These are phyloP conservation scores for Rhagonycha fulva DNA, from an alignment of 2,888 invertebrate species.

Conservation along the genomic window DNA sequence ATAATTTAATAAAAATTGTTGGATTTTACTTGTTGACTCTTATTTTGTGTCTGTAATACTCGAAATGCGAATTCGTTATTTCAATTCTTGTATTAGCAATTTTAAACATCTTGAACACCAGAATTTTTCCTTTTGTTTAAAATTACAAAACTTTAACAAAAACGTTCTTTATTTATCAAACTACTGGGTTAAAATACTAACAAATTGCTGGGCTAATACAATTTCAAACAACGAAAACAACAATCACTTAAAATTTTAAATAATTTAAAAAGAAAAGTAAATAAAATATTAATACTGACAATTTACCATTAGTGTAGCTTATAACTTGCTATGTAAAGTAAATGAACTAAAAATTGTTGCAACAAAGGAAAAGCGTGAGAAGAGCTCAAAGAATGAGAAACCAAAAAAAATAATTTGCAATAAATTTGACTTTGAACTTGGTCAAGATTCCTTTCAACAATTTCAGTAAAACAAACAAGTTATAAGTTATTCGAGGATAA, in stretches of 20 bases:
- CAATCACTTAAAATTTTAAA: neutral
- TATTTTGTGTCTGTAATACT: neutral
- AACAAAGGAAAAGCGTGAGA: neutral
- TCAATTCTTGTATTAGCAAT: neutral
- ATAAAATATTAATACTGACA: neutral
- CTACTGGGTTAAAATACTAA: neutral
- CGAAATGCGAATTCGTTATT: neutral
- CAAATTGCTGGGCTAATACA: neutral
- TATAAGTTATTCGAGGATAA: neutral
- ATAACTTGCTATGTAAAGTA: neutral
- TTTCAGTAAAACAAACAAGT: neutral
- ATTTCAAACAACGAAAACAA: neutral
- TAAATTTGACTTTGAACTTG: neutral
- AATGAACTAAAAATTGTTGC: neutral
- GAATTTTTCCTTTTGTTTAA: neutral
- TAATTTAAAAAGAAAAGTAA: neutral
- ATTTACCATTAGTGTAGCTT: neutral
- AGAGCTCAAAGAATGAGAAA: neutral
- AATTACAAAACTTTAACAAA: neutral
- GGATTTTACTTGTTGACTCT: neutral
- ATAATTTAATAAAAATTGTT: constrained; percentile 4
- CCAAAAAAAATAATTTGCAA: neutral
- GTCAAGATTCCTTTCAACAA: neutral
- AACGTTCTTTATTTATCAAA: neutral
- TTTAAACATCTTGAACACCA: neutral